phyloP scores from a whole-genome alignment of 2,113 vertebrate species.

The Myrmecophaga tridactyla region DNA sequence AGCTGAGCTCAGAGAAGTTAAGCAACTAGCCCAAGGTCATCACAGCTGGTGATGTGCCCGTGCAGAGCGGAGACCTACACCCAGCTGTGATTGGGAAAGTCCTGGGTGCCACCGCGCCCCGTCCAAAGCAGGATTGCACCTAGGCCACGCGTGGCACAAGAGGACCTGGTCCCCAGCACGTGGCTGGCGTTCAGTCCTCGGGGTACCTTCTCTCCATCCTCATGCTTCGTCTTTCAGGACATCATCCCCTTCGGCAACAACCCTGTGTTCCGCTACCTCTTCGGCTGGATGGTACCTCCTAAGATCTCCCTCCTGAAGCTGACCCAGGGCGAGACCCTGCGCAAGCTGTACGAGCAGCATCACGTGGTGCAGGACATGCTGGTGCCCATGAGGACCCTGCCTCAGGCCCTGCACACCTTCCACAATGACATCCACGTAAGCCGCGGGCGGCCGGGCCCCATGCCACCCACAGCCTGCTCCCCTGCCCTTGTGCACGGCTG shows the following conservation, averaged over 20 bases:
- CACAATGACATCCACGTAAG: slow-evolving; percentile 92
- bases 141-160: rapidly evolving
- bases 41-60: background rate
- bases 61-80: background rate
- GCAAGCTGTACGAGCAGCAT: slow-evolving; percentile 95
- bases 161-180: background rate
- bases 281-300: slow-evolving; percentile 99
- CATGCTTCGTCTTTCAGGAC: slow-evolving; percentile 86
- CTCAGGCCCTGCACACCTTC: slow-evolving; percentile 89
- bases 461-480: background rate
- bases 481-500: background rate
- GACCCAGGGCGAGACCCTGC: slow-evolving; percentile 96
- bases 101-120: background rate
- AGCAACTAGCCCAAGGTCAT: background rate
- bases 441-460: rapidly evolving
- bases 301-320: slow-evolving; percentile 98
- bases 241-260: slow-evolving; percentile 99
- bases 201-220: background rate
- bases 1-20: background rate
- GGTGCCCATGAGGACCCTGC: slow-evolving; percentile 93
- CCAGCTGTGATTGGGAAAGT: background rate
- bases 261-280: slow-evolving; percentile 92
- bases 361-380: slow-evolving; percentile 99
- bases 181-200: background rate
- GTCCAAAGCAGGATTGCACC: background rate